phyloP scores from a whole-genome alignment of 2,888 invertebrate genomes.

The Conomelus anceps region DNA sequence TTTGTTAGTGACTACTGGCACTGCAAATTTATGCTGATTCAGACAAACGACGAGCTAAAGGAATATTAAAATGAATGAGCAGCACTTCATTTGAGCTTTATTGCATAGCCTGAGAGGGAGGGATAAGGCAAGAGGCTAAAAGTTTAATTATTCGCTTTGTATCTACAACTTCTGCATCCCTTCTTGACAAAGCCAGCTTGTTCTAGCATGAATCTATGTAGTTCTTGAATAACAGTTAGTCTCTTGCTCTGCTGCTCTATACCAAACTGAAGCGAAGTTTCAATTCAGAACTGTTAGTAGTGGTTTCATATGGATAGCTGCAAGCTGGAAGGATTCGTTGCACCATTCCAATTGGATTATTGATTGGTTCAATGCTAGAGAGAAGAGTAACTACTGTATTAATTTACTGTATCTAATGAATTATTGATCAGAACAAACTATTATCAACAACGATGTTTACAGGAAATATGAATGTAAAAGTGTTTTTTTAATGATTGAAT shows the following conservation, averaged over 20 bases:
- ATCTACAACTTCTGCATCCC: background rate
- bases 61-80: background rate
- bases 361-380: background rate
- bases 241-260: background rate
- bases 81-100: background rate
- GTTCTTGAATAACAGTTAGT: background rate
- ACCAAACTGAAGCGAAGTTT: background rate
- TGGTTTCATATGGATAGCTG: background rate
- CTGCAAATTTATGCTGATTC: background rate
- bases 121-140: background rate
- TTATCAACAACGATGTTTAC: too few species aligned
- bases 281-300: background rate
- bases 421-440: background rate
- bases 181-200: background rate
- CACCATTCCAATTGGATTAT: background rate
- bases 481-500: too few species aligned
- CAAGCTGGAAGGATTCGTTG: background rate
- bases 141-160: background rate
- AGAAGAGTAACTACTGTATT: background rate
- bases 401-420: background rate
- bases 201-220: background rate
- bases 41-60: background rate
- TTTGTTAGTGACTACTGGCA: background rate
- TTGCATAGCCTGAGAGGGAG: background rate
- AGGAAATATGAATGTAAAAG: too few species aligned